These are phyloP conservation scores for Delphinapterus leucas DNA, from an alignment of 2,113 vertebrate genomes.

Conservation along the genomic window DNA sequence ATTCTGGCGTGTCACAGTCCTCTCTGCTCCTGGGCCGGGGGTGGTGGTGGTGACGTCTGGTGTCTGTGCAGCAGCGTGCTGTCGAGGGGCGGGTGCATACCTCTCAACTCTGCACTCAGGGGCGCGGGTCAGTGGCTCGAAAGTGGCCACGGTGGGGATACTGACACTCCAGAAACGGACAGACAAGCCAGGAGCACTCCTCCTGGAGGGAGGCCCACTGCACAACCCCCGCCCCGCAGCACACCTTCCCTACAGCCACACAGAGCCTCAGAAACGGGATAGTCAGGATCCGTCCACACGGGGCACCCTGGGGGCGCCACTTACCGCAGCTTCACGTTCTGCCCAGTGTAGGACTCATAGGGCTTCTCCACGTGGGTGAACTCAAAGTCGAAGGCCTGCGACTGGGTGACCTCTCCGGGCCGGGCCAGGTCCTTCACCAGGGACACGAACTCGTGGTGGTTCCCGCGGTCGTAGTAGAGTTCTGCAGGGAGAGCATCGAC, in stretches of 20 bases:
- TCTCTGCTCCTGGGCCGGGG: background rate
- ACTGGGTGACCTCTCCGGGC: constrained; percentile 95
- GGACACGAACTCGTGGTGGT: constrained; percentile 98
- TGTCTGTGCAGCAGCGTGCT: no score
- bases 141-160: background rate
- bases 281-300: rapidly evolving
- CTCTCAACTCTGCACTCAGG: background rate
- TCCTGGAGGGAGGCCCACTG: background rate
- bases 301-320: background rate
- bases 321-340: constrained; percentile 97
- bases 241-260: background rate
- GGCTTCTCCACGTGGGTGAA: constrained; percentile 99
- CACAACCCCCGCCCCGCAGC: rapidly evolving
- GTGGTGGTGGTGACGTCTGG: no score
- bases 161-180: rapidly evolving
- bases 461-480: constrained; percentile 97
- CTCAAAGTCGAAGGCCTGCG: constrained; percentile 97
- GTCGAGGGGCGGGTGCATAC: background rate
- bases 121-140: no score
- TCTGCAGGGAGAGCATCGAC: constrained; percentile 80
- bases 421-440: constrained; percentile 97
- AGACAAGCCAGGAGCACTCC: background rate
- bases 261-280: background rate
- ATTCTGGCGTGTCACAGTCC: background rate
- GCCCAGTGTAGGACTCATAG: constrained; percentile 97